Evolutionary conservation across 2,113 vertebrate species (phyloP).

Genomic region (Archilochus colubris): DNA sequence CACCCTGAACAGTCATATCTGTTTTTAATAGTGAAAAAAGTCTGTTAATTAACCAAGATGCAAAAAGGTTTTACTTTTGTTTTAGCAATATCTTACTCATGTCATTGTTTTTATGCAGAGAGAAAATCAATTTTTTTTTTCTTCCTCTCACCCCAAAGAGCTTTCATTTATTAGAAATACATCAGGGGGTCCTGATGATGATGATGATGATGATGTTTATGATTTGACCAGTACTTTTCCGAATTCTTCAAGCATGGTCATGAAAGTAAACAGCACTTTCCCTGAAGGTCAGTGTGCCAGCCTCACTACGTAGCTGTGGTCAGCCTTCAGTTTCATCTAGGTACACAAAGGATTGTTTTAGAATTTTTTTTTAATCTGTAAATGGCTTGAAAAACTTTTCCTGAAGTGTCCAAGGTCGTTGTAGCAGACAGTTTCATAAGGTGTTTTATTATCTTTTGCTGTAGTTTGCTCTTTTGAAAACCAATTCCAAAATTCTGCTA

Average conservation of each 20-base stretch:
- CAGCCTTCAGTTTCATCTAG: not conserved
- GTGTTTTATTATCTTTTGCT: not conserved
- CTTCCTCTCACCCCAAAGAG: not conserved
- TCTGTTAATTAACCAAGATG: not conserved
- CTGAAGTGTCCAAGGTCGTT: not conserved
- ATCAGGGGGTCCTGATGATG: rapidly evolving
- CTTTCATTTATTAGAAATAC: not conserved
- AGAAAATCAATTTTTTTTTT: not conserved
- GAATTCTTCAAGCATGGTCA: not conserved
- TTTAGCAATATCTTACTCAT: not conserved
- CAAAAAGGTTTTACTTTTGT: not conserved
- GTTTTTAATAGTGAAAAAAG: not conserved
- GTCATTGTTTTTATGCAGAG: not conserved
- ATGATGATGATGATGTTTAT: not conserved
- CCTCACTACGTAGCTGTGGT: not conserved
- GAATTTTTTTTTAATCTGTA: not conserved
- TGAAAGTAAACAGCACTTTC: not conserved
- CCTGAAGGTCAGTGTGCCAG: not conserved
- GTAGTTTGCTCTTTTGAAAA: not conserved
- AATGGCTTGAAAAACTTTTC: not conserved
- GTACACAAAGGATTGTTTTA: not conserved
- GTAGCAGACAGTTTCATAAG: not conserved
- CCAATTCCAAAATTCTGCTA: not conserved
- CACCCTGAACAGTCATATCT: not conserved
- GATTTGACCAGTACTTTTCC: not conserved